phyloP scores from a whole-genome alignment of 2,797 vertebrate species.

The Oryzias dopingdopingensis region DNA sequence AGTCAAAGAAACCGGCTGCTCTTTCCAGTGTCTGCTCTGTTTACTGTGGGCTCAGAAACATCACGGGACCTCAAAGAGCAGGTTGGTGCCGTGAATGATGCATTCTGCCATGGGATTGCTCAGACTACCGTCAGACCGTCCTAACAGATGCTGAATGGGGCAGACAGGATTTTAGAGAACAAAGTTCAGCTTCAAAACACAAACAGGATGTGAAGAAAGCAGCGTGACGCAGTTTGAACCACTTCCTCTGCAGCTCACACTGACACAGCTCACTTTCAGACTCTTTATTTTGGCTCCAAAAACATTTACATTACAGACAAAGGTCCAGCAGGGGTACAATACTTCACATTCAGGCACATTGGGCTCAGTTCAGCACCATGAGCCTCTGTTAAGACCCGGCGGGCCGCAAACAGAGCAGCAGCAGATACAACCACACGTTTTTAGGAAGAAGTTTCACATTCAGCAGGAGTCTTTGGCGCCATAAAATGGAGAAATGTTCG shows the following conservation, averaged over 20 bases:
- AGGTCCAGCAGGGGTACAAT: background rate
- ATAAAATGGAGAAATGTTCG: no score
- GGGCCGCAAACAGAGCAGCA: background rate
- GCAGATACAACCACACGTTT: background rate
- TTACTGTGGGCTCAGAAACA: no score
- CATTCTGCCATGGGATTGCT: no score
- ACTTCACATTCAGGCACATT: background rate
- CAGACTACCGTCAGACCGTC: background rate
- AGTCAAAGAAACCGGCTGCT: no score
- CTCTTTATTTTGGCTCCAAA: slow-evolving; percentile 2
- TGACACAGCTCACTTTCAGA: background rate
- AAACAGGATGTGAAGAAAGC: slow-evolving; percentile 44
- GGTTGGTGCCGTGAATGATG: no score
- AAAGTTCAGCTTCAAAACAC: slow-evolving; percentile 9
- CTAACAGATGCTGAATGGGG: background rate
- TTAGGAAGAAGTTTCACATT: background rate
- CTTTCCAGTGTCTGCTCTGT: no score
- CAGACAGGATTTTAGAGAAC: background rate
- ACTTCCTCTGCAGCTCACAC: slow-evolving; percentile 26
- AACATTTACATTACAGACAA: background rate
- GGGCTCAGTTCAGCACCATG: background rate
- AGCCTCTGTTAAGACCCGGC: background rate
- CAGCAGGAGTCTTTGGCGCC: no score
- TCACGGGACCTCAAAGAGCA: no score
- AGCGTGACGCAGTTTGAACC: slow-evolving; percentile 8